Evolutionary conservation across 2,888 invertebrate species (phyloP), one percentile per base, ranked within the genome.

Genomic region (Eulithis testata): DNA sequence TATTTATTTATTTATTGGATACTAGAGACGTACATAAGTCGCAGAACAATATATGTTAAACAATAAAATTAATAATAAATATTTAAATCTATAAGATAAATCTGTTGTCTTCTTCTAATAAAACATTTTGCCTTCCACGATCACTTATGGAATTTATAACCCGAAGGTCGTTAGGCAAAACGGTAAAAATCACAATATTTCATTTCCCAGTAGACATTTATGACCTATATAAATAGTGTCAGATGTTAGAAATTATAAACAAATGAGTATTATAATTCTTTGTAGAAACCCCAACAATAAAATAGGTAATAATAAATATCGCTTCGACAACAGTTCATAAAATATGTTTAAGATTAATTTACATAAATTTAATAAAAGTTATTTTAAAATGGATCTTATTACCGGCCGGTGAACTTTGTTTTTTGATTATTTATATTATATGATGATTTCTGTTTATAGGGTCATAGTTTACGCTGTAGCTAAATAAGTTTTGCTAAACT

Each of bases 291-390:
- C 61, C 57, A 78, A 75, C 73, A 80, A 77, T 74, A 79, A 77
- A 78, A 76, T 64, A 65, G 57, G 72, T 60, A 63, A 70, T 65
- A 65, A 79, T 77, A 80, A 80, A 80, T 81, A 78, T 70, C 61
- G 49, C 60, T 73, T 73, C 72, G 73, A 81, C 79, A 80, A 76
- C 75, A 67, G 70, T 70, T 78, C 73, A 75, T 71, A 74, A 70
- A 76, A 76, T 59, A 60, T 55, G 61, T 77, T 79, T 75, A 81
- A 75, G 77, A 73, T 68, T 73, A 70, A 80, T 77, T 79, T 76
- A 75, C 73, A 81, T 79, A 73, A 70, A 73, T 75, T 77, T 76
- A 73, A 49, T 11, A 11, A 59, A 56, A 4, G 43, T 11, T 12
- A 57, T 31, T 21, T 11, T 8, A 62, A 65, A 54, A 21, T 53